phyloP scores from a whole-genome alignment of 2,888 invertebrate genomes.

The Hydraecia micacea region DNA sequence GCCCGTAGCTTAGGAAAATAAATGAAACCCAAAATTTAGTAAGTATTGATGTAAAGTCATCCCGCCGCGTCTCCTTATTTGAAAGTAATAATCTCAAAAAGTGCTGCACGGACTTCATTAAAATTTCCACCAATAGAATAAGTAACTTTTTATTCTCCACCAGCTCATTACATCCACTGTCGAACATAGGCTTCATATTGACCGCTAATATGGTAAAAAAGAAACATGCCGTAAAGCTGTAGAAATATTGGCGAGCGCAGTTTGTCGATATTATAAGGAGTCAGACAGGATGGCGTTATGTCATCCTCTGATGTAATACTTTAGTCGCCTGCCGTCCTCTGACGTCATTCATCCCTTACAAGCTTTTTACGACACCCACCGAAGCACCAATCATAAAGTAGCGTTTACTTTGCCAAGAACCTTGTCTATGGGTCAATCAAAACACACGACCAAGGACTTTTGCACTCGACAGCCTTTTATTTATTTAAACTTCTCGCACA shows the following conservation, averaged over 20 bases:
- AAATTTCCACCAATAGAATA: not conserved
- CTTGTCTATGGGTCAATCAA: not conserved
- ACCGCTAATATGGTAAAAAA: not conserved
- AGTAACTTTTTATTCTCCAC: not conserved
- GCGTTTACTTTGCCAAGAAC: not conserved
- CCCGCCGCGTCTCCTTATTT: not conserved
- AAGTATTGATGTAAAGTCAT: not conserved
- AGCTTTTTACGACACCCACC: not conserved
- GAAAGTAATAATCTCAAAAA: not conserved
- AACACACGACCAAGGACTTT: not conserved
- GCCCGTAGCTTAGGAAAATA: not conserved
- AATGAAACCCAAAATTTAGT: not conserved
- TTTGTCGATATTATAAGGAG: not conserved
- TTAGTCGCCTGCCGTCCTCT: not conserved
- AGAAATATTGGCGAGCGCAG: slow-evolving; percentile 1
- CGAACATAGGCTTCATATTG: not conserved
- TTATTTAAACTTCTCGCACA: not conserved
- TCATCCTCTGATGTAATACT: slow-evolving; percentile 17
- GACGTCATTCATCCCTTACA: slow-evolving; percentile 5
- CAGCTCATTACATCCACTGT: not conserved
- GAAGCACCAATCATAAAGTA: not conserved
- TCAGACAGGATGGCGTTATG: slow-evolving; percentile 10
- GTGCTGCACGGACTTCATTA: not conserved
- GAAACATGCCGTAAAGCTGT: not conserved
- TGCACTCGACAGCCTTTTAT: not conserved